Base-by-base conservation (phyloP, 1,140 invertebrate genomes). In the Apis laboriosa region DNA sequence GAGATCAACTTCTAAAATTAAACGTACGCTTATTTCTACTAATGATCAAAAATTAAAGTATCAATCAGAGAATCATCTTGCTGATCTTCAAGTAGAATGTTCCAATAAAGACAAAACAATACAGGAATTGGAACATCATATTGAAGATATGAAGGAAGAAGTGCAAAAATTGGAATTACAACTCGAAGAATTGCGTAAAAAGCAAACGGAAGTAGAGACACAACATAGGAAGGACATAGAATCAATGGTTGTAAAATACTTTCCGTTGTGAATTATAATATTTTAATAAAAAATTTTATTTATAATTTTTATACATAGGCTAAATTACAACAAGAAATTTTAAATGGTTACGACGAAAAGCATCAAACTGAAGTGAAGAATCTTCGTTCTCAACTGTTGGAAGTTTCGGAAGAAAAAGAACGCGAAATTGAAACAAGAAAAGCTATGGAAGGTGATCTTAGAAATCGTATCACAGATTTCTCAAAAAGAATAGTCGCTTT, bases 31-130 rank as follows among this genome's bases (percentile, higher is more conserved):
- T 71, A 80, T 63, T 81, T 24, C 74, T 56, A 9, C 24, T 15
- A 75, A 71, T 63, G 75, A 80, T 68, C 51, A 85, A 67, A 90
- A 84, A 51, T 82, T 86, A 51, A 80, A 90, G 19, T 93, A 94
- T 28, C 89, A 93, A 63, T 83, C 85, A 0, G 70, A 84, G 28
- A 82, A 92, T n/a, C 89, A 94, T 76, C 82, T 93, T n/a, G 90
- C 91, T 8, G 93, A 94, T 90, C 89, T 94, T 24, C 92, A 90
- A 78, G 89, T 92, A 49, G 93, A 94, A 77, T 93, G 92, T 85
- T 75, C 49, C 19, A 94, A 94, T 53, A 94, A 94, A 80, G 84
- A 92, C 49, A 92, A 90, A 80, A 93, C 92, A 28, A 93, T 94
- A 80, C 81, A 84, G 9, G 93, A 94, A 75, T 89, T 92, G 55